These are phyloP conservation scores for Eremobia ochroleuca DNA, from an alignment of 2,888 invertebrate species.

Conservation along the genomic window DNA sequence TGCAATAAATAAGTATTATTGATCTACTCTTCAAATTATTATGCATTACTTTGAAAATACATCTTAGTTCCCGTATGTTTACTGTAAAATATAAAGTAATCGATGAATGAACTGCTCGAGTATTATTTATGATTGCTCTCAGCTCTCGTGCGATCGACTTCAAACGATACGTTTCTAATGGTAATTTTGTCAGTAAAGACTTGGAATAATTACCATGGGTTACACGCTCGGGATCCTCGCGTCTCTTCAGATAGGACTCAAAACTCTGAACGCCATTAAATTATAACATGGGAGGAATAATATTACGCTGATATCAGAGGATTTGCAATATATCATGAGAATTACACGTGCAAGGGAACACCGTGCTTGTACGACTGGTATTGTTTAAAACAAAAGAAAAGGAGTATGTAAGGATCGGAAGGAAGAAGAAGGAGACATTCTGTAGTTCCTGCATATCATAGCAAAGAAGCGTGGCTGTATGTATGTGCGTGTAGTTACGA, in stretches of 20 bases:
- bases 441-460: too few species aligned
- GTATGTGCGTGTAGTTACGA: neutral
- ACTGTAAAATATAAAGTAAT: neutral
- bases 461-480: too few species aligned
- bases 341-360: too few species aligned
- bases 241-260: slow-evolving; percentile 7
- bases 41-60: neutral
- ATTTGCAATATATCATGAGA: neutral
- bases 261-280: slow-evolving; percentile 4
- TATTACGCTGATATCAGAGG: neutral
- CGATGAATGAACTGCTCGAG: neutral
- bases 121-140: neutral
- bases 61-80: neutral
- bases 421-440: too few species aligned
- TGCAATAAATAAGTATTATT: neutral
- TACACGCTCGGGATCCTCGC: neutral
- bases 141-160: slow-evolving; percentile 8
- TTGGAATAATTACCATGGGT: slow-evolving; percentile 24
- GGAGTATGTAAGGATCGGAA: too few species aligned
- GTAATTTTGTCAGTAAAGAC: slow-evolving; percentile 33
- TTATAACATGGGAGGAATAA: slow-evolving; percentile 11
- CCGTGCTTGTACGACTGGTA: too few species aligned
- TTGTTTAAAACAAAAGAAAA: too few species aligned
- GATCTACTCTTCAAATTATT: neutral
- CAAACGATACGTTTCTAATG: slow-evolving; percentile 6